Base-by-base conservation (phyloP, 2,797 vertebrate species). In the Phrynocephalus vlangalii region DNA sequence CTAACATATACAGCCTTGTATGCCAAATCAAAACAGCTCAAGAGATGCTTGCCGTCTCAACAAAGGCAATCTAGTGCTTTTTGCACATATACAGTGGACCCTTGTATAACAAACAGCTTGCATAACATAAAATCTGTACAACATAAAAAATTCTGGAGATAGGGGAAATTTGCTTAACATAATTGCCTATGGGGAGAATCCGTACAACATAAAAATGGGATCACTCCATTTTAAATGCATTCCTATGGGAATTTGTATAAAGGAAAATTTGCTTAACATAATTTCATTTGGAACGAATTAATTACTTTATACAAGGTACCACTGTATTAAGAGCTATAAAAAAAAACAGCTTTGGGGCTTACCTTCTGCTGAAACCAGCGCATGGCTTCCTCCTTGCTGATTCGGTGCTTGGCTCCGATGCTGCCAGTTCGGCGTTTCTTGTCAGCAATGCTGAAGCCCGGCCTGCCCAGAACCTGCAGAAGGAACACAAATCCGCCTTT, bases 291-390 rank as follows among this genome's bases (percentile, higher is more conserved):
- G n/a, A n/a, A n/a, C n/a, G n/a, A n/a, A n/a, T n/a, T n/a, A n/a
- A n/a, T n/a, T n/a, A n/a, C n/a, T n/a, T n/a, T n/a, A n/a, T n/a
- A n/a, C n/a, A n/a, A n/a, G n/a, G n/a, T n/a, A n/a, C n/a, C n/a
- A n/a, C n/a, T n/a, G n/a, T n/a, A 56, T 70, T 16, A 0, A 3
- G 2, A 52, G 38, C 20, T 20, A 33, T 1, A 33, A 33, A 33
- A 33, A 11, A 88, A 75, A 52, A 70, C 1, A 0, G n/a, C 24
- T 26, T 4, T 0, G 38, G 60, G 1, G 3, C 26, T 93, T 92
- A 99, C 99, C 97, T 99, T 99, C 92, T 99, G 98, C 96, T 99
- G 99, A 95, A 99, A 99, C 99, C 99, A 99, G 96, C 98, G 98
- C 98, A 99, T 99, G 94, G 99, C 98, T 94, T 99, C 99, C 96